phyloP scores from a whole-genome alignment of 2,888 invertebrate species.

The Cheilosia impressa region DNA sequence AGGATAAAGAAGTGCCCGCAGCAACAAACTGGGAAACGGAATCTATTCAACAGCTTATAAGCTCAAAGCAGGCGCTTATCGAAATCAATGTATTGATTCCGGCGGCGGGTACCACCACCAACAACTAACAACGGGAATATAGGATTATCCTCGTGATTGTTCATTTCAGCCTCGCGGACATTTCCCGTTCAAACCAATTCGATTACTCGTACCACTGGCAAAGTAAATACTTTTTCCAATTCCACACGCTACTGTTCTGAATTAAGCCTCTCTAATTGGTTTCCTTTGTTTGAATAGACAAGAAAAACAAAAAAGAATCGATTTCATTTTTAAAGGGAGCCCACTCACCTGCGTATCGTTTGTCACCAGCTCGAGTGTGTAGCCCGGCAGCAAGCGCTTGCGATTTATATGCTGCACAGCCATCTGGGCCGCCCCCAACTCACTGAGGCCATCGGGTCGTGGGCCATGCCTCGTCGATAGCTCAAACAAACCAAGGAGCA shows the following conservation, averaged over 20 bases:
- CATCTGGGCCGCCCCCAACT: conserved; percentile 90
- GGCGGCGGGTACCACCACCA: not conserved
- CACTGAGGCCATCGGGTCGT: conserved; percentile 89
- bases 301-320: not conserved
- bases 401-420: conserved; percentile 92
- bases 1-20: not conserved
- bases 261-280: conserved; percentile 11
- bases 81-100: conserved; percentile 1
- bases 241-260: not conserved
- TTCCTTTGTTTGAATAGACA: conserved; percentile 2
- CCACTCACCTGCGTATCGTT: conserved; percentile 93
- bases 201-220: not conserved
- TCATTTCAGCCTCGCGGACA: not conserved
- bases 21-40: not conserved
- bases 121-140: not conserved
- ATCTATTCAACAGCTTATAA: not conserved
- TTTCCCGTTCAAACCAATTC: not conserved
- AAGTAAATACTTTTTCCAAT: conserved; percentile 13
- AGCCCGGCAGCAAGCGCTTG: conserved; percentile 87
- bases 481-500: conserved; percentile 92
- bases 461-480: conserved; percentile 87
- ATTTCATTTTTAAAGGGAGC: not conserved
- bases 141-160: conserved; percentile 5
- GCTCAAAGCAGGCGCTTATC: not conserved
- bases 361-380: conserved; percentile 89